Evolutionary conservation across 1,140 invertebrate genomes (phyloP).

Genomic region (Lutraria rhynchaena): DNA sequence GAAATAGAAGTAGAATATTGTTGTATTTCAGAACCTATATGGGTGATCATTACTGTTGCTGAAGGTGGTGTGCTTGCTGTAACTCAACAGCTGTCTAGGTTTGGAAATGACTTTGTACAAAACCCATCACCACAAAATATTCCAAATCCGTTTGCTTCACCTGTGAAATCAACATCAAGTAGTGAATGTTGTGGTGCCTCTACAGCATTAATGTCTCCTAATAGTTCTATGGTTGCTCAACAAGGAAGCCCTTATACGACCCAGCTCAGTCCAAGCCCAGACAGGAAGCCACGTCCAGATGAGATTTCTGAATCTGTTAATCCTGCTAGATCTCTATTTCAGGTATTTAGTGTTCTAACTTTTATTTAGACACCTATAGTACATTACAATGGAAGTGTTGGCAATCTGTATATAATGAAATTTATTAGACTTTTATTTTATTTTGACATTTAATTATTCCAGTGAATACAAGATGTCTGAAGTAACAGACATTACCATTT

Average conservation of each 20-base stretch:
- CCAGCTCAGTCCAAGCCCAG: conserved; percentile 64
- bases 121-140: conserved; percentile 49
- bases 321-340: conserved; percentile 62
- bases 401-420: neutral
- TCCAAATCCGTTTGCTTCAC: conserved; percentile 76
- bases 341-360: conserved; percentile 46
- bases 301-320: neutral
- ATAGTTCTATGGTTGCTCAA: conserved; percentile 62
- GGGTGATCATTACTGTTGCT: conserved; percentile 87
- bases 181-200: conserved; percentile 28
- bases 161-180: conserved; percentile 54
- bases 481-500: neutral
- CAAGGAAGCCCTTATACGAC: conserved; percentile 61
- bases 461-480: neutral
- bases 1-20: too few species aligned
- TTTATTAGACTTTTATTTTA: neutral
- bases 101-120: conserved; percentile 71
- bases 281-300: neutral
- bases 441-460: neutral
- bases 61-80: conserved; percentile 87
- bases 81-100: conserved; percentile 87
- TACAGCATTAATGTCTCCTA: conserved; percentile 59
- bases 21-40: conserved; percentile 86
- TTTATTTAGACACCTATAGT: neutral
- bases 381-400: neutral